Conservation (phyloP, 2,888 invertebrate genomes). For the Erynnis tages region DNA sequence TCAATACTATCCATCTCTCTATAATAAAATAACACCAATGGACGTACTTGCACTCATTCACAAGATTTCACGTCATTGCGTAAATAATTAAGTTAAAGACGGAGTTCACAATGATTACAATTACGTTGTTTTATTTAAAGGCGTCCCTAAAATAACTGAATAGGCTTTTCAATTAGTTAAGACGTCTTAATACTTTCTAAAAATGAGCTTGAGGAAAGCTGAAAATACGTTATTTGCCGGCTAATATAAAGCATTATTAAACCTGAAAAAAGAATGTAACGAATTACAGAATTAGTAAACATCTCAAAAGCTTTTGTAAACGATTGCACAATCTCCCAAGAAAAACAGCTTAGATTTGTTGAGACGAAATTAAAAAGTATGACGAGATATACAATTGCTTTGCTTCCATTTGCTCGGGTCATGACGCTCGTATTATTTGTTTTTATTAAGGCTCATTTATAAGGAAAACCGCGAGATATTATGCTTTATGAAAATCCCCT, state of each 20-base stretch:
- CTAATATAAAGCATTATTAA: conserved; percentile 6
- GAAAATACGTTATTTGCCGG: too few relatives aligned
- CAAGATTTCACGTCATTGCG: too few relatives aligned
- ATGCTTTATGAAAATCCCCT: conserved; percentile 47
- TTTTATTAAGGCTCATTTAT: conserved; percentile 68
- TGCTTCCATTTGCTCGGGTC: conserved; percentile 64
- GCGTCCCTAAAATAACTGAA: too few relatives aligned
- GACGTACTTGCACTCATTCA: too few relatives aligned
- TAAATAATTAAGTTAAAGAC: too few relatives aligned
- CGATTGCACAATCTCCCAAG: conserved; percentile 24
- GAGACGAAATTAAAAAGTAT: conserved; percentile 73
- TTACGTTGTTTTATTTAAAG: too few relatives aligned
- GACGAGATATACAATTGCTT: conserved; percentile 73
- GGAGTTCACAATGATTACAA: too few relatives aligned
- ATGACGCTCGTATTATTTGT: conserved; percentile 64
- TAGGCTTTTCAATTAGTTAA: too few relatives aligned
- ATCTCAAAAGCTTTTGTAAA: conserved; percentile 24
- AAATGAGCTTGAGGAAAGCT: too few relatives aligned
- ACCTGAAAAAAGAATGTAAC: conserved; percentile 13
- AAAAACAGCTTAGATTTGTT: conserved; percentile 37
- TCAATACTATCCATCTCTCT: too few relatives aligned
- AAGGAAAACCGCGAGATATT: conserved; percentile 60
- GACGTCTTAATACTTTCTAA: too few relatives aligned
- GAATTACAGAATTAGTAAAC: conserved; percentile 16
- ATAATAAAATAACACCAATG: too few relatives aligned